Evolutionary conservation across 2,888 invertebrate genomes (phyloP).

Genomic region (Isotomurus palustris): DNA sequence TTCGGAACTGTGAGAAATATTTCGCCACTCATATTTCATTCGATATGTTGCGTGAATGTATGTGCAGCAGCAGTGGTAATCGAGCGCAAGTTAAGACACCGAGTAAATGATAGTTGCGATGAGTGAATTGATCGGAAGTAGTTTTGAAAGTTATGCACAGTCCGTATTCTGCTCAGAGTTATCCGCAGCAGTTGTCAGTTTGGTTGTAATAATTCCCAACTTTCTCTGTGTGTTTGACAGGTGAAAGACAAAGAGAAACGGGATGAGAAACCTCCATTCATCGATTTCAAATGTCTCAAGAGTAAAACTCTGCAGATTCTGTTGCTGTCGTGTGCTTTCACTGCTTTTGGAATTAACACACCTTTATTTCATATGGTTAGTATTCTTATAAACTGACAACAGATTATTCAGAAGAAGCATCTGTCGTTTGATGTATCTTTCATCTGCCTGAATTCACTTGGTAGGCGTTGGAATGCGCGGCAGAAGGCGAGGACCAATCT

Average conservation of each 20-base stretch:
- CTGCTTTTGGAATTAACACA: conserved; percentile 77
- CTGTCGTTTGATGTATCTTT: too few relatives aligned
- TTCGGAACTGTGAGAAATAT: background rate
- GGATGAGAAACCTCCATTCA: conserved; percentile 76
- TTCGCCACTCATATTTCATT: background rate
- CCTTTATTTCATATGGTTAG: conserved; percentile 73
- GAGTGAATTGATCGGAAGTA: too few relatives aligned
- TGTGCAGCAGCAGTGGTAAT: too few relatives aligned
- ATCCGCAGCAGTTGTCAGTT: too few relatives aligned
- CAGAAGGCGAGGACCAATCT: conserved; percentile 23
- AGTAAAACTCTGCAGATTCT: conserved; percentile 80
- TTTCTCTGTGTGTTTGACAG: conserved; percentile 49
- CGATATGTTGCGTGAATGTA: background rate
- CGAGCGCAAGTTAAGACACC: too few relatives aligned
- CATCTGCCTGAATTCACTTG: background rate
- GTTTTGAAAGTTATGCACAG: too few relatives aligned
- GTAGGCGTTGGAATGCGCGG: conserved; percentile 25
- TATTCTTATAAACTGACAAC: too few relatives aligned
- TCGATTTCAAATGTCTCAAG: conserved; percentile 77
- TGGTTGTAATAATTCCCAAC: background rate
- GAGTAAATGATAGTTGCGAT: too few relatives aligned
- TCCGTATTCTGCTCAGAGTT: too few relatives aligned
- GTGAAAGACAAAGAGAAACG: conserved; percentile 62
- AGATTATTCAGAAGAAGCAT: too few relatives aligned
- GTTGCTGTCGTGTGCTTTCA: conserved; percentile 71